These are phyloP conservation scores for Anguilla rostrata DNA, from an alignment of 2,113 vertebrate genomes.

Conservation along the genomic window DNA sequence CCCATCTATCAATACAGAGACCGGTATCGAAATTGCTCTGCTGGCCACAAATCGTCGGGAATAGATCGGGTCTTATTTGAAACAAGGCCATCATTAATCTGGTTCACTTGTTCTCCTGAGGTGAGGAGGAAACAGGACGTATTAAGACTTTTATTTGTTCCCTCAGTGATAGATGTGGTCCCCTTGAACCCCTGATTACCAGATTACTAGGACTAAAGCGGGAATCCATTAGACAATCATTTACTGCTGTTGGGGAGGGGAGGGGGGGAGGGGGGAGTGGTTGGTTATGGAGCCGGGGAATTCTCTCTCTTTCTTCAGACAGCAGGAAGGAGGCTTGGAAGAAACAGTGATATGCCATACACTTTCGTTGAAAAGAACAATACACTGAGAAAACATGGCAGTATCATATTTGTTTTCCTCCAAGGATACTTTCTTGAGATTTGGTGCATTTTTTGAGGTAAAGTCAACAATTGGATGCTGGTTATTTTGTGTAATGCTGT, in stretches of 20 bases:
- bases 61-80: slow-evolving; percentile 61
- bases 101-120: slow-evolving; percentile 61
- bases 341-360: slow-evolving; percentile 32
- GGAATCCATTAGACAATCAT: slow-evolving; percentile 62
- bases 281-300: slow-evolving; percentile 23
- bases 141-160: slow-evolving; percentile 66
- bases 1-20: slow-evolving; percentile 69
- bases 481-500: too few relatives aligned
- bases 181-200: slow-evolving; percentile 57
- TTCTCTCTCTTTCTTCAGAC: slow-evolving; percentile 32
- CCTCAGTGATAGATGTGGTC: slow-evolving; percentile 62
- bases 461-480: too few relatives aligned
- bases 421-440: not conserved
- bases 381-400: not conserved
- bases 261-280: too few relatives aligned
- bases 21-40: slow-evolving; percentile 66
- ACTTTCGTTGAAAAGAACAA: slow-evolving; percentile 1
- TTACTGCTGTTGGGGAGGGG: slow-evolving; percentile 45
- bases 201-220: slow-evolving; percentile 58
- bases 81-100: slow-evolving; percentile 66
- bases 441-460: not conserved
- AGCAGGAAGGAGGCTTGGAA: slow-evolving; percentile 36
- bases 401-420: not conserved
- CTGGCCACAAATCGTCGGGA: slow-evolving; percentile 63
- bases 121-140: slow-evolving; percentile 52